phyloP scores from a whole-genome alignment of 2,888 invertebrate species.

The Rhogogaster chlorosoma region DNA sequence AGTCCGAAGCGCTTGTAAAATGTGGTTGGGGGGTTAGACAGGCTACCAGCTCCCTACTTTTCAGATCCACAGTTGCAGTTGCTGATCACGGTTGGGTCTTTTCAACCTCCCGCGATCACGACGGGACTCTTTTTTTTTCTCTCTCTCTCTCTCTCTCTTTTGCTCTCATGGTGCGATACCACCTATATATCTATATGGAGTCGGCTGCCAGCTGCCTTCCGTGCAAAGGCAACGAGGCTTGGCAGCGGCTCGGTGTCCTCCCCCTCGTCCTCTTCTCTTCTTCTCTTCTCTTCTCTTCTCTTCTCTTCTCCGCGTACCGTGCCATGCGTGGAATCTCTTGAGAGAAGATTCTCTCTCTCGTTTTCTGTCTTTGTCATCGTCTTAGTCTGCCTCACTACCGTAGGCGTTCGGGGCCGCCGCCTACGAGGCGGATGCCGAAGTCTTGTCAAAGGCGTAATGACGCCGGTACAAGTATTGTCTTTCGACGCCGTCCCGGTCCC shows the following conservation, averaged over 20 bases:
- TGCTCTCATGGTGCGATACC: conserved; percentile 52
- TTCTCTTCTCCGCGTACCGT: conserved; percentile 65
- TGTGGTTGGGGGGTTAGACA: background rate
- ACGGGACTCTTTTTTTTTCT: conserved; percentile 57
- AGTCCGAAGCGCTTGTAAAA: background rate
- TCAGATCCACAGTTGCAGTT: conserved; percentile 24
- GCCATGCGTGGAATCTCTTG: conserved; percentile 74
- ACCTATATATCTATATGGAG: conserved; percentile 66
- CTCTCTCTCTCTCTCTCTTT: conserved; percentile 51
- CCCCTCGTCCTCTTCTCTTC: conserved; percentile 66
- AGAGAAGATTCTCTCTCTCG: conserved; percentile 67
- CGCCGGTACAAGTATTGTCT: conserved; percentile 66
- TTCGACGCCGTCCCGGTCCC: conserved; percentile 74
- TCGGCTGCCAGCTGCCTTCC: conserved; percentile 76
- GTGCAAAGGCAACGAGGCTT: conserved; percentile 72
- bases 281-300: conserved; percentile 55
- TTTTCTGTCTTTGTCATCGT: conserved; percentile 17
- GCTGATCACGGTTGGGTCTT: conserved; percentile 52
- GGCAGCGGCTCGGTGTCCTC: conserved; percentile 65
- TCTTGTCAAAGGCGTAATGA: conserved; percentile 58
- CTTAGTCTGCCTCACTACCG: conserved; percentile 51
- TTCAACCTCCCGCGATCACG: conserved; percentile 59
- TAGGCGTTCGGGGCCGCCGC: conserved; percentile 49
- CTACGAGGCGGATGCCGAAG: conserved; percentile 60
- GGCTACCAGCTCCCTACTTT: background rate